Base-by-base conservation (phyloP, 2,797 vertebrate species). In the Champsocephalus esox region DNA sequence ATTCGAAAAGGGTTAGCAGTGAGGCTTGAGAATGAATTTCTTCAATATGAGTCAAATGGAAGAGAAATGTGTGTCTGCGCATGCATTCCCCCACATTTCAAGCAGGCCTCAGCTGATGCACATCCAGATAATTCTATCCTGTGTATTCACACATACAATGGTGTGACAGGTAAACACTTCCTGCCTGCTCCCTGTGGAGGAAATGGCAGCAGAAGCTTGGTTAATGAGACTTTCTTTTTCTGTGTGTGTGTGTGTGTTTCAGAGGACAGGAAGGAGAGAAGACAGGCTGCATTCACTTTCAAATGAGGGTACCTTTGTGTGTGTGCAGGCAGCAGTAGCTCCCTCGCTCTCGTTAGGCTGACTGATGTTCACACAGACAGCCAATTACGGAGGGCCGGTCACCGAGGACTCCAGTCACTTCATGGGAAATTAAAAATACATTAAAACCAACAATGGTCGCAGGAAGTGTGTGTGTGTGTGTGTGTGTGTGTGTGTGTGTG, bases 311-410 rank as follows among this genome's bases (percentile, higher is more conserved):
- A 75, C 73, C 59, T 79, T 80, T 60, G 78, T 66, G 72, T 34
- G 43, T 17, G 63, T 52, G 81, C 70, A 75, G 45, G 73, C 52
- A 44, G 8, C 60, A 71, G 76, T 45, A 76, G 86, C 86, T 88
- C 72, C 72, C 80, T 81, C 41, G 80, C 79, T 85, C 93, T 93
- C 81, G 89, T 94, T 94, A 93, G 82, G 84, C 90, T 94, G 94
- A 94, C 87, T 93, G 92, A 93, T 95, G 92, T 93, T 95, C 92
- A 87, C 90, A 80, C 85, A 88, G 86, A 85, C 89, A 91, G 84
- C 88, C 93, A 94, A 94, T 94, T 94, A 94, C 81, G 73, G 82
- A 77, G 88, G 73, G 61, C 63, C 59, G 86, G 88, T 89, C 90
- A 89, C 90, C 17, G 85, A 89, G 87, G 89, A 89, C 91, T 86